Evolutionary conservation across 2,888 invertebrate genomes (phyloP), one percentile per base, ranked within the genome.

Genomic region (Morpho achilles): DNA sequence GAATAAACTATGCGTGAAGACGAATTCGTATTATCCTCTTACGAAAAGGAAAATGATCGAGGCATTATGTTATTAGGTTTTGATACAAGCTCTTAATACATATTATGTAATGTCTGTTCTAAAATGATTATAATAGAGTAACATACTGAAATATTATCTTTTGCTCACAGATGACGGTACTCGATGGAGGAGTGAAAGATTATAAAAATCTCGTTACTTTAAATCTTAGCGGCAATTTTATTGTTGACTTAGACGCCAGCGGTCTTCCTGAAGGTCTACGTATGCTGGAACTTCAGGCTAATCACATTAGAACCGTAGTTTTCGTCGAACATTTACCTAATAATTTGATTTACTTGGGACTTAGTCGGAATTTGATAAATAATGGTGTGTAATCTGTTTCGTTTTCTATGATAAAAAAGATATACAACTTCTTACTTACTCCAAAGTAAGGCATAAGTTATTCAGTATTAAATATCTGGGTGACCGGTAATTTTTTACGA

Each of bases 201-300:
- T 92, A 86, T 67, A 67, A 71, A 49, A 79, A 86, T 40, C 67
- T 93, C 3, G 69, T 83, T 45, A 77, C 83, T 22, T 74, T 93
- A 23, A 87, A 84, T 68, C 73, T 93, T 41, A 82, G 87, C 58
- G 91, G 88, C 8, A 88, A 89, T 64, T 84, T 67, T 47, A 71
- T 89, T 3, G 43, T 63, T 42, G 72, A 82, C 3, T 55, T 92
- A 0, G 70, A 81, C 49, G 74, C 87, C 2, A 66, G 65, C 7
- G 61, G 75, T 44, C 71, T 93, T 53, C 92, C 92, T 5, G 69
- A 71, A 50, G 72, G 74, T 8, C 65, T 93, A 41, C 76, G 72
- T 57, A 68, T 82, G 23, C 73, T 93, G 10, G 92, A 93, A 70
- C 77, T 92, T 32, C 91, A 88, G 72, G 79, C 83, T 10, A 93